Conservation (phyloP, 2,113 vertebrate genomes). For the Caloenas nicobarica region DNA sequence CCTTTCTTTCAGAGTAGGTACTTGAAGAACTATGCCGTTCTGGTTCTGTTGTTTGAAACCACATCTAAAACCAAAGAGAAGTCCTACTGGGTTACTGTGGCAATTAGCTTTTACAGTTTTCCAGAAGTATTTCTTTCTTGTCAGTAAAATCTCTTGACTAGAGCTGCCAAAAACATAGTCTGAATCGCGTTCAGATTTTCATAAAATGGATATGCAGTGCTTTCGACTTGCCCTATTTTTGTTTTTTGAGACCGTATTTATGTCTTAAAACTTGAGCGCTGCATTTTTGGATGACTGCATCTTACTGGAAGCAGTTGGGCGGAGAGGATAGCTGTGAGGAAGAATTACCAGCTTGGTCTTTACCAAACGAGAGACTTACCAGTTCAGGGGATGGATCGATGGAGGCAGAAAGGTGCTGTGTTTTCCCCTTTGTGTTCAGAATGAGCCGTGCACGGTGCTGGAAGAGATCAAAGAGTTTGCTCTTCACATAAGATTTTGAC, state of each 20-base stretch:
- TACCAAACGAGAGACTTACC: neutral
- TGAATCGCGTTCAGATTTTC: conserved; percentile 9
- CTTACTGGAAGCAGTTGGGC: neutral
- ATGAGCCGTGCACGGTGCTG: rapidly evolving
- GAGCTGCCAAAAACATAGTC: neutral
- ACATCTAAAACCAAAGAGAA: neutral
- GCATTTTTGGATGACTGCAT: neutral
- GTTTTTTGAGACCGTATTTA: neutral
- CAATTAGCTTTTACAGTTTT: conserved; percentile 31
- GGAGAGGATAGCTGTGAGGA: neutral
- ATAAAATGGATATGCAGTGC: neutral
- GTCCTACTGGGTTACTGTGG: conserved; percentile 2
- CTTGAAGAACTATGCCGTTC: neutral
- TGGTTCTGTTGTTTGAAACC: conserved; percentile 1
- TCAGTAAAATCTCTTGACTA: neutral
- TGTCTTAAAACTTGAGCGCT: neutral
- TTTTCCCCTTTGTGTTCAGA: neutral
- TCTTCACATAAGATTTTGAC: neutral
- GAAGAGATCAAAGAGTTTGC: neutral
- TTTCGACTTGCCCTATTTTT: neutral
- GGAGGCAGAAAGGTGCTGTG: neutral
- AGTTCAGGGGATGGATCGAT: neutral
- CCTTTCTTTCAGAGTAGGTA: neutral
- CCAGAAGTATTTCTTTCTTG: neutral
- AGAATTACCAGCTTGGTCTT: neutral